These are phyloP conservation scores for Hetaerina americana DNA, from an alignment of 1,140 invertebrate genomes.

Conservation along the genomic window DNA sequence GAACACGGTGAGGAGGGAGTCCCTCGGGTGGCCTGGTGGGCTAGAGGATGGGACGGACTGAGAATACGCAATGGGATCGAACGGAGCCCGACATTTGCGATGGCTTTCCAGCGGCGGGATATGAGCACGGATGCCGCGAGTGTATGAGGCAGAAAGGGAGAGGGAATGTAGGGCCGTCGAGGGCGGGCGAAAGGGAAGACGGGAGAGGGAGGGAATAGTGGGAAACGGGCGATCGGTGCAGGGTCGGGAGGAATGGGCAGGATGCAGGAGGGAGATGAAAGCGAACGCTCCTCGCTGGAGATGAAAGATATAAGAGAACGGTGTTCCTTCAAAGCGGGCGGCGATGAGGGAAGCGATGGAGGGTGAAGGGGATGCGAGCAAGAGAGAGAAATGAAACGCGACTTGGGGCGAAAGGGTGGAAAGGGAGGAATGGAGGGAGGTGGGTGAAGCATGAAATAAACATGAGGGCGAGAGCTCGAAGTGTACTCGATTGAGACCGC, in stretches of 20 bases:
- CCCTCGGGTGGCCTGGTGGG: neutral
- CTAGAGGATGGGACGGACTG: neutral
- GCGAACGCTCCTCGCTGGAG: too few species aligned
- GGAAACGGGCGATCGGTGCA: too few species aligned
- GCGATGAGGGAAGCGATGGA: neutral
- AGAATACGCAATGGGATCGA: neutral
- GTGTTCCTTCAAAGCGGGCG: too few species aligned
- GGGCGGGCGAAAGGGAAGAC: too few species aligned
- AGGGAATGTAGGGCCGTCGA: too few species aligned
- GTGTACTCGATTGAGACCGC: neutral
- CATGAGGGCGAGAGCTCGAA: neutral
- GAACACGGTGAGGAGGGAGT: too few species aligned
- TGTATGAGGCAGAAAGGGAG: too few species aligned
- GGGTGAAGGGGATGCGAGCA: neutral
- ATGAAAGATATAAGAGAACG: too few species aligned
- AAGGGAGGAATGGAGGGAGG: neutral
- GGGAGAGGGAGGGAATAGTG: too few species aligned
- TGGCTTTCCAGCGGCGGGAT: neutral
- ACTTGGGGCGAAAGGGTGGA: neutral
- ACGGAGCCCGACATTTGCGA: neutral
- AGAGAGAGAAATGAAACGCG: neutral
- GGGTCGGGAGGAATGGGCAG: too few species aligned
- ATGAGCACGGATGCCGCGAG: too few species aligned
- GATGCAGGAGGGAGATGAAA: too few species aligned
- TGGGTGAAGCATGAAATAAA: neutral